Base-by-base conservation (phyloP, 2,797 vertebrate genomes). In the Sparus aurata region DNA sequence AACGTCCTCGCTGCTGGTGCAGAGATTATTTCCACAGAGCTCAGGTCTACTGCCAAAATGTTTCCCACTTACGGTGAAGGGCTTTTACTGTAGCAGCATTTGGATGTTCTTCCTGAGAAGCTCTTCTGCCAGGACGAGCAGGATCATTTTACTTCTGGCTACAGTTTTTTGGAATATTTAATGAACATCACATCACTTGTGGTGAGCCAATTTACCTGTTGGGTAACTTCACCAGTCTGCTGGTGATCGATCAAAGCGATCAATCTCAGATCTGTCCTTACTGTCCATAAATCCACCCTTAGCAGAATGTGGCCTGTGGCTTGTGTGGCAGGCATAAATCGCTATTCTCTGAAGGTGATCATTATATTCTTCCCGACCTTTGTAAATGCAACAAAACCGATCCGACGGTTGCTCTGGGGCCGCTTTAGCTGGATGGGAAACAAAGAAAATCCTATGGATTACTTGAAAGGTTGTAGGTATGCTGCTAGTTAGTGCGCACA, bases 281-380 rank as follows among this genome's bases (percentile, higher is more conserved):
- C 50, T 71, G 76, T 86, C 79, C 27, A 87, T 84, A 61, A 84
- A 84, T 87, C 85, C 73, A 55, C 15, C 5, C 6, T 46, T 59
- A 16, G 75, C 75, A 50, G 53, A 82, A 73, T 67, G 58, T 43
- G 63, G 64, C 45, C 23, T 69, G 55, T 46, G 75, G 69, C 80
- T 82, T 80, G 52, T 65, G 66, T 22, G 43, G 61, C 50, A 64
- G 50, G 73, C 67, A 47, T 75, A 70, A 62, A 84, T 79, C 41
- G 67, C 34, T 55, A 54, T 73, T 45, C 58, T 73, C 52, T 73
- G 73, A 80, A 18, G 8, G 61, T 46, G 60, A 75, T 75, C 30
- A 58, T 69, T 68, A 77, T 58, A 68, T 70, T 57, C 50, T 10
- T 38, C 43, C 60, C 70, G 57, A 77, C 18, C 43, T 52, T 61